Evolutionary conservation across 1,140 invertebrate species (phyloP).

Genomic region (Drosophila suzukii): DNA sequence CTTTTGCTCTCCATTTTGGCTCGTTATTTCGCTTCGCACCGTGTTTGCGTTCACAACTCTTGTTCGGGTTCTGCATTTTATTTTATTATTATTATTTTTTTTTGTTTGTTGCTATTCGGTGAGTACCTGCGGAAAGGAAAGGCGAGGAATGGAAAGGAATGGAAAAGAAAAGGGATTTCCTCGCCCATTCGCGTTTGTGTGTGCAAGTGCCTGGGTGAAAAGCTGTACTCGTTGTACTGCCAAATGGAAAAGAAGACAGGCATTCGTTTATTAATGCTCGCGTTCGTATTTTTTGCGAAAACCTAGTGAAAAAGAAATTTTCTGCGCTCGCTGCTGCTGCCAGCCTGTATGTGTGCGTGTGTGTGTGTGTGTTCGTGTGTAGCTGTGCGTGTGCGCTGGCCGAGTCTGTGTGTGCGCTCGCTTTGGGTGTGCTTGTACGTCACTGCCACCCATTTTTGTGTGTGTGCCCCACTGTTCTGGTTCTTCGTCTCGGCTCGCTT

Average conservation of each 20-base stretch:
- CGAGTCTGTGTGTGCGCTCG: constrained; percentile 30
- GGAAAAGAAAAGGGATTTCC: constrained; percentile 8
- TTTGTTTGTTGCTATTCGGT: constrained; percentile 68
- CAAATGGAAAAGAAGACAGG: constrained; percentile 28
- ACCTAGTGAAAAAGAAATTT: constrained; percentile 76
- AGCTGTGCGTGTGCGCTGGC: constrained; percentile 32
- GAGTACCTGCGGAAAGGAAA: constrained; percentile 12
- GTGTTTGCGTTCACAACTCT: constrained; percentile 81
- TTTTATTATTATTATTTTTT: constrained; percentile 82
- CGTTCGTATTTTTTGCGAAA: constrained; percentile 62
- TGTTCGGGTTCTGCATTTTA: constrained; percentile 82
- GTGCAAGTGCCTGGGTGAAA: background rate
- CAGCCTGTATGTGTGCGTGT: constrained; percentile 21
- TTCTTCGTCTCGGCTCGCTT: constrained; percentile 4
- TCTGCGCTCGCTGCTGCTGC: constrained; percentile 52
- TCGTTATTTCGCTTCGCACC: constrained; percentile 80
- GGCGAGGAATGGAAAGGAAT: background rate
- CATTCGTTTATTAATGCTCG: constrained; percentile 62
- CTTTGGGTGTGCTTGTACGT: constrained; percentile 33
- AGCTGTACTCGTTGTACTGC: constrained; percentile 23
- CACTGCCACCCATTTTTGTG: constrained; percentile 19
- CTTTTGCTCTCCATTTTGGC: constrained; percentile 72
- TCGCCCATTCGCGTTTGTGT: background rate
- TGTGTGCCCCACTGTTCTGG: constrained; percentile 32
- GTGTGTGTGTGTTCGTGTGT: constrained; percentile 29